Conservation (phyloP, 2,888 invertebrate species). For the Cryptus viduatorius region DNA sequence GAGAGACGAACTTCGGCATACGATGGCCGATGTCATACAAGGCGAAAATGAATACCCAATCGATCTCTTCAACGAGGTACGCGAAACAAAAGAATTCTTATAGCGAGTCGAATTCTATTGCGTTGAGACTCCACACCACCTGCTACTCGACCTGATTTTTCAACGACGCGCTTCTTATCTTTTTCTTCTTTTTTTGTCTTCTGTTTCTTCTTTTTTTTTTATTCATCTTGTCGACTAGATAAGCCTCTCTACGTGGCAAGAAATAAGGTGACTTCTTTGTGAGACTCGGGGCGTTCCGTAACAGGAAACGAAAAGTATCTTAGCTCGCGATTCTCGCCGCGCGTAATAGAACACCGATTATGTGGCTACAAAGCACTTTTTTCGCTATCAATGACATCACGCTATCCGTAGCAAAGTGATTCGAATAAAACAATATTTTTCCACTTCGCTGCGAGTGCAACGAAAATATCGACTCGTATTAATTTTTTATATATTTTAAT, state of each 20-base stretch:
- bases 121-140: slow-evolving; percentile 7
- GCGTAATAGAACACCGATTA: slow-evolving; percentile 43
- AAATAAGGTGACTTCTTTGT: slow-evolving; percentile 1
- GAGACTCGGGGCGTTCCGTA: slow-evolving; percentile 17
- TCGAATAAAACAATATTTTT: neutral
- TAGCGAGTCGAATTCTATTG: neutral
- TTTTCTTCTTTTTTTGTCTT: neutral
- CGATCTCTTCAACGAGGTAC: neutral
- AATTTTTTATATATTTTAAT: neutral
- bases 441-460: neutral
- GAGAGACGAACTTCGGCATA: neutral
- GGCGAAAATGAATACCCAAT: neutral
- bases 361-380: slow-evolving; percentile 11
- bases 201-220: neutral
- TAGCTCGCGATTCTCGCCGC: slow-evolving; percentile 15
- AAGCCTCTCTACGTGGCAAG: neutral
- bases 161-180: slow-evolving; percentile 15
- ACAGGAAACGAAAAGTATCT: slow-evolving; percentile 29
- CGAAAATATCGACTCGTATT: neutral
- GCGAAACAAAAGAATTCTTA: neutral
- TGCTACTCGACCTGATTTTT: slow-evolving; percentile 14
- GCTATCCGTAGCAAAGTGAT: neutral
- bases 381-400: slow-evolving; percentile 17
- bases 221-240: neutral
- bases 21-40: neutral